Evolutionary conservation across 2,888 invertebrate species (phyloP), one percentile per base, ranked within the genome.

Genomic region (Drosophila tripunctata): DNA sequence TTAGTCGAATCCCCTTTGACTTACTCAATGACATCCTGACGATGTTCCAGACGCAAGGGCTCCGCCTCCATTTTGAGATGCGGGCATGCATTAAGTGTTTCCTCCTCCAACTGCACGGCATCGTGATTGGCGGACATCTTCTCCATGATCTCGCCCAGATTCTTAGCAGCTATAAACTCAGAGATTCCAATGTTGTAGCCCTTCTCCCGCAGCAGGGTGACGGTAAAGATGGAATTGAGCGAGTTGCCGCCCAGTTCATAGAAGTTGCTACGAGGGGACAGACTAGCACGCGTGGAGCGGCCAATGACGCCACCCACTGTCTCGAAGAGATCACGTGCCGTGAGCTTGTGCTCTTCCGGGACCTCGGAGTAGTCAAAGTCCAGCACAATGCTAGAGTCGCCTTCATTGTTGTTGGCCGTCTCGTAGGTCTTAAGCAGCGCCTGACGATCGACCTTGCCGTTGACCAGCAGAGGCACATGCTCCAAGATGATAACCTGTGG

Each of bases 221-320:
- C 96, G 0, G 96, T 96, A 75, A 94, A 95, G 60, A 97, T 95
- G 0, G 97, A 96, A 89, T 97, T 97, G 15, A 97, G 92, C 0
- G 97, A 97, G 88, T 97, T 96, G 8, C 97, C 97, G 1, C 97
- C 97, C 35, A 97, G 92, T 78, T 96, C 95, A 88, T 95, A 97
- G 90, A 97, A 97, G 76, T 96, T 96, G 0, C 95, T 94, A 14
- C 93, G 91, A 0, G 94, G 87, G 0, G 93, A 93, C 5, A 96
- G 91, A 0, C 93, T 93, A 1, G 93, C 92, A 4, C 96, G 92
- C 0, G 93, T 92, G 0, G 95, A 93, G 41, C 94, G 92, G 0
- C 95, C 95, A 15, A 96, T 93, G 0, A 96, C 95, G 2, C 93
- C 93, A 0, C 95, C 95, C 0, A 97, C 94, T 0, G 95, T 96